Conservation (phyloP, 2,113 vertebrate genomes). For the Rhizomys pruinosus region DNA sequence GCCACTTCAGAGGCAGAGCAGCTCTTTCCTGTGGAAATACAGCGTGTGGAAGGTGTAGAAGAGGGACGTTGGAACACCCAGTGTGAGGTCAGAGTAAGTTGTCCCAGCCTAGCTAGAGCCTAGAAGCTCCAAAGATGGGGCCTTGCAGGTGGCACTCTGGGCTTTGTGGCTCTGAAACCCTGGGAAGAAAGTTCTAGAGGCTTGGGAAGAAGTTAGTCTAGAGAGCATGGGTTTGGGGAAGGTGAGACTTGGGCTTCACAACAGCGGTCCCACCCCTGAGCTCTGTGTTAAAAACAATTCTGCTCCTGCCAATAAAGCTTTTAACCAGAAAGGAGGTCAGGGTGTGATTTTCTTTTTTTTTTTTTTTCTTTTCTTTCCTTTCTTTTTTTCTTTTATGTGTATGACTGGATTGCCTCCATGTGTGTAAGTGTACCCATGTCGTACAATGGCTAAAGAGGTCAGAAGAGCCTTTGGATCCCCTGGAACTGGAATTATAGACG, state of each 20-base stretch:
- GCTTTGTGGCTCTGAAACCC: not conserved
- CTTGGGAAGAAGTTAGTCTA: not conserved
- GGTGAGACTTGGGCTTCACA: not conserved
- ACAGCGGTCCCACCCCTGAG: not conserved
- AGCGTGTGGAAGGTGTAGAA: conserved; percentile 47
- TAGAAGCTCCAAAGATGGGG: not conserved
- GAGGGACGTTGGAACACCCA: not conserved
- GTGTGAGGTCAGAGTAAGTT: not conserved
- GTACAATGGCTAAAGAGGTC: too few species aligned
- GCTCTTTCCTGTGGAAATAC: conserved; percentile 76
- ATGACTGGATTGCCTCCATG: too few species aligned
- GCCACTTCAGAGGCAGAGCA: not conserved
- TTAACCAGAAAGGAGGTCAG: conserved; percentile 5
- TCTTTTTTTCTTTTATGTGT: too few species aligned
- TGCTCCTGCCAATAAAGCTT: conserved; percentile 76
- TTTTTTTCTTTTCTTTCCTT: too few species aligned
- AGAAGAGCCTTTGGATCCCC: too few species aligned
- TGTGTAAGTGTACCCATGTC: too few species aligned
- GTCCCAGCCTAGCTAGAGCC: not conserved
- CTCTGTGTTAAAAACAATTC: conserved; percentile 46
- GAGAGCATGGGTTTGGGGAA: not conserved
- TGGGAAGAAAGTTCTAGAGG: not conserved
- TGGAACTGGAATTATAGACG: too few species aligned
- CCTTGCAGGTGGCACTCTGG: accelerated
- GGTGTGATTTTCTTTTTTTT: not conserved